Evolutionary conservation across 2,888 invertebrate genomes (phyloP), one percentile per base, ranked within the genome.

Genomic region (Encarsia formosa): DNA sequence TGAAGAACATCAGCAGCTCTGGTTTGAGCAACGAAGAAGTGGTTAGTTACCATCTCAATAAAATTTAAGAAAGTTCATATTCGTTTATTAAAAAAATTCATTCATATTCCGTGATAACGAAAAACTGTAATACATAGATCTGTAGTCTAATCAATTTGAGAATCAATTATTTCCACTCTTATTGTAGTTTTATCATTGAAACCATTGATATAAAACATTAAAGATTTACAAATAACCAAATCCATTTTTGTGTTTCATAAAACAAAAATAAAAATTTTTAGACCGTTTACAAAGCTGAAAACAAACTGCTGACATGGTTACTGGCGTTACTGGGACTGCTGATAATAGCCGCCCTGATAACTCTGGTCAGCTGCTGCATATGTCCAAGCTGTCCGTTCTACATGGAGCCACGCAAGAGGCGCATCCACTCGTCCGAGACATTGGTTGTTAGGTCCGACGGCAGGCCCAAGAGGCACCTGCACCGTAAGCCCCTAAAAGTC

Each of bases 301-400:
- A 85, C 67, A 81, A 84, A 61, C 71, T 88, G 44, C 68, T 81
- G 32, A 85, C 87, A 66, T 91, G 91, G 91, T 71, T 91, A 19
- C 75, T 91, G 45, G 85, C 91, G 60, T 73, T 89, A 15, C 73
- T 92, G 56, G 85, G 88, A 41, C 79, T 91, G 23, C 73, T 91
- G 55, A 81, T 90, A 60, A 81, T 90, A 0, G 65, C 89, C 23
- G 81, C 86, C 11, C 79, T 88, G 59, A 74, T 88, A 52, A 79
- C 85, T 46, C 77, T 91, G 42, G 81, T 91, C 57, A 78, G 88
- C 54, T 92, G 91, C 74, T 91, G 91, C 67, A 85, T 90, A 58
- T 91, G 90, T 68, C 86, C 87, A 62, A 86, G 87, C 65, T 91
- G 91, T 67, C 90, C 90, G n/a, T 79, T 89, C 45, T 90, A 87